Evolutionary conservation across 2,888 invertebrate genomes (phyloP).

Genomic region (Diarsia brunnea): DNA sequence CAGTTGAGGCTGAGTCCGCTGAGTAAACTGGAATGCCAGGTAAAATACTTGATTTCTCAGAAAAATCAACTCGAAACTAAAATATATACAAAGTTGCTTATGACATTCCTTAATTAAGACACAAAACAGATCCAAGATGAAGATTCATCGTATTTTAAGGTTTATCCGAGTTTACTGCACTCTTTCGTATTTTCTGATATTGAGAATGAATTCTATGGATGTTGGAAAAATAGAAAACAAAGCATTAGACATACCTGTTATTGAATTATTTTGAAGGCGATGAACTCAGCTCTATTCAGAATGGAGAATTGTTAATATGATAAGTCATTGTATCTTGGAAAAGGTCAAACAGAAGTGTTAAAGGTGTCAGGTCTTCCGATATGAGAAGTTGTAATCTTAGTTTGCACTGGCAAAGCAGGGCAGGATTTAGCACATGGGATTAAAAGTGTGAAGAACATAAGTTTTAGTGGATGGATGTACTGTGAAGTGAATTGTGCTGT

Average conservation of each 20-base stretch:
- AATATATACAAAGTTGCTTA: conserved; percentile 1
- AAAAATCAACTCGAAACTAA: conserved; percentile 1
- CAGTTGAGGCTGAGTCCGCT: neutral
- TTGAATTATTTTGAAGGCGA: conserved; percentile 28
- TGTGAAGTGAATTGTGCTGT: neutral
- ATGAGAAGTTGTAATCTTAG: neutral
- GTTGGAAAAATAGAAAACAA: conserved; percentile 5
- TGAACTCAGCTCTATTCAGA: conserved; percentile 8
- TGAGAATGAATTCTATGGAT: conserved; percentile 10
- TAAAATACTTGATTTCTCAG: neutral
- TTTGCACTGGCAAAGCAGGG: neutral
- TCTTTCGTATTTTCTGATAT: conserved; percentile 5
- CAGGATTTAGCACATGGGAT: neutral
- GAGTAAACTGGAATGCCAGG: neutral
- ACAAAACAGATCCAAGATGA: conserved; percentile 7
- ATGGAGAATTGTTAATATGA: conserved; percentile 6
- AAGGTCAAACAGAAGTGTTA: conserved; percentile 2
- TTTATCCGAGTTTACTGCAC: conserved; percentile 25
- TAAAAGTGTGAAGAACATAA: neutral
- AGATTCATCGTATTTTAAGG: conserved; percentile 16
- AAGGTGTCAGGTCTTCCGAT: conserved; percentile 2
- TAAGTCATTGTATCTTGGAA: conserved; percentile 2
- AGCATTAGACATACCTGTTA: conserved; percentile 29
- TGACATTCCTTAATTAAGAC: neutral
- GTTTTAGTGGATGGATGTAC: neutral